Base-by-base conservation (phyloP, 2,113 vertebrate species). In the Camelus bactrianus region DNA sequence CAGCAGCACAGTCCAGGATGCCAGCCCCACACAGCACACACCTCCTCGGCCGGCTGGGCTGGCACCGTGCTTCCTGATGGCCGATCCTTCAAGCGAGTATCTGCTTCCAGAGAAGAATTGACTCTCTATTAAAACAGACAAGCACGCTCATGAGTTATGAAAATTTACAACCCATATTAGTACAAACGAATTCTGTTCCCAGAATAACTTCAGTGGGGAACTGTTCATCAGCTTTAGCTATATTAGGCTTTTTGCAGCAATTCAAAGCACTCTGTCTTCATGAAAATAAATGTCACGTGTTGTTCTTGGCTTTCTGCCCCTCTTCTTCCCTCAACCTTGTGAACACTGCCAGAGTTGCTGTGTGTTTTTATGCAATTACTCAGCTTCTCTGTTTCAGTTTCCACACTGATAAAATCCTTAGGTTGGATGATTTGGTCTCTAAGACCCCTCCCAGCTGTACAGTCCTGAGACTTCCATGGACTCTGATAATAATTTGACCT, bases 61-160 rank as follows among this genome's bases (percentile, higher is more conserved):
- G 38, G 14, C 1, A 3, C 54, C 32, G 62, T 13, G 8, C 28
- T 77, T 12, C 2, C n/a, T 32, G 93, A 81, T 0, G 42, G 83
- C 30, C 0, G 17, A 80, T 96, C 86, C 73, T 94, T 77, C 89
- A 87, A 50, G 64, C 32, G 91, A 52, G 14, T 22, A 64, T 90
- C 89, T 64, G 64, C 48, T 87, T 94, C 93, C 82, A 86, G 38
- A 75, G 97, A 96, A 91, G 96, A 98, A 82, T 62, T 94, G 84
- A 96, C 96, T 96, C 83, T 95, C 98, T 98, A 93, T 83, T 82
- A 89, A 97, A 89, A 97, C 17, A 95, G 89, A 98, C 24, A 92
- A 75, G 93, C 35, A 28, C 0, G 67, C 64, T 95, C 50, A 56
- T 83, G 60, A 89, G 84, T 91, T 54, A 69, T 52, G 72, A 76